These are phyloP conservation scores for Rhynchomys soricoides DNA, from an alignment of 2,113 vertebrate genomes.

Conservation along the genomic window DNA sequence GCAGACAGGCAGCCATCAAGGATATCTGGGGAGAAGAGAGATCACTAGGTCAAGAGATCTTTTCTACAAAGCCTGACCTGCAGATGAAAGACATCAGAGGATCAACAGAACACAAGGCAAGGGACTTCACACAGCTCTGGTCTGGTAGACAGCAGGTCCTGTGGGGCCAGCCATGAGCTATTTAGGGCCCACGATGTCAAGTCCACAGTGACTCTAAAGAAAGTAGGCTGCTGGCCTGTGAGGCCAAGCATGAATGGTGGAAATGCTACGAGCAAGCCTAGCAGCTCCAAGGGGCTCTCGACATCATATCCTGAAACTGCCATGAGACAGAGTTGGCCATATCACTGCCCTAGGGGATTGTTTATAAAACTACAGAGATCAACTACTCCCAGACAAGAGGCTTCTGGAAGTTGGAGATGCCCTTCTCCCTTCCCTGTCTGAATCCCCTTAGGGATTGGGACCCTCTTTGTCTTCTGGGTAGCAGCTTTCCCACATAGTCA, in stretches of 20 bases:
- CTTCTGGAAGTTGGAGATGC: neutral
- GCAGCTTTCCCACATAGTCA: neutral
- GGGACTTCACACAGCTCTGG: neutral
- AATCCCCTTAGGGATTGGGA: neutral
- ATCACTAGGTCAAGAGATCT: neutral
- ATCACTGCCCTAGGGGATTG: neutral
- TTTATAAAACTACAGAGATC: neutral
- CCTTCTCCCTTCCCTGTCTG: neutral
- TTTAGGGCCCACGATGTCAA: neutral
- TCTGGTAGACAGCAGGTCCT: neutral
- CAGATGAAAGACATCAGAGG: neutral
- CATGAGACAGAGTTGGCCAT: neutral
- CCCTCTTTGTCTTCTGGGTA: neutral
- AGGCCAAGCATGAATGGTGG: neutral
- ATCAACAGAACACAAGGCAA: neutral
- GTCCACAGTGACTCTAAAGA: neutral
- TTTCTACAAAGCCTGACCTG: neutral
- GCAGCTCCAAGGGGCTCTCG: neutral
- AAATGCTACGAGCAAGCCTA: neutral
- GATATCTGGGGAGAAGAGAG: neutral
- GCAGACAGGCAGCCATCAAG: neutral
- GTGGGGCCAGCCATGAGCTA: neutral
- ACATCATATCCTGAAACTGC: neutral
- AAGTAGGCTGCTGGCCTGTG: neutral
- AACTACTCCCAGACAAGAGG: neutral